Evolutionary conservation across 2,797 vertebrate species (phyloP).

Genomic region (Poeciliopsis paucimaculata): DNA sequence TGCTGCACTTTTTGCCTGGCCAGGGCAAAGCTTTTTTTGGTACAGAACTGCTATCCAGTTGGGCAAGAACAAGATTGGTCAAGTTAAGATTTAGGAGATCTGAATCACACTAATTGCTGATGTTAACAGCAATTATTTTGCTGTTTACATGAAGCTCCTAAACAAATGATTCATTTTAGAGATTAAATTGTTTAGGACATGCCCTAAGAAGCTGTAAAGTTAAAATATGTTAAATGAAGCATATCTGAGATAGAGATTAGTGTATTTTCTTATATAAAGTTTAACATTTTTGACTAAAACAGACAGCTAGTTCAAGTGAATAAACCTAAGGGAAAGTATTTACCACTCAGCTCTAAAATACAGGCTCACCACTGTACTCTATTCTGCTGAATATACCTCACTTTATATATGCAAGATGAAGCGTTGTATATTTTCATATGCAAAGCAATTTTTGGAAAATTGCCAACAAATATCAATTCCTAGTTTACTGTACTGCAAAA

Average conservation of each 20-base stretch:
- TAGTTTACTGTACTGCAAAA: no score
- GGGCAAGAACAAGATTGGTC: neutral
- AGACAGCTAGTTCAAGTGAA: no score
- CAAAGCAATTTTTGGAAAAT: no score
- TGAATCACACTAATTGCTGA: neutral
- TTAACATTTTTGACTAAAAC: no score
- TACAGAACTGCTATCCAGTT: neutral
- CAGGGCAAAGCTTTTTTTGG: neutral
- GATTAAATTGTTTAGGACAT: neutral
- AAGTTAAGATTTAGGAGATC: neutral
- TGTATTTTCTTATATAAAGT: neutral
- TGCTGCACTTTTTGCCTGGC: neutral
- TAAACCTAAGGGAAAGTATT: no score
- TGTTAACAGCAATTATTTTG: neutral
- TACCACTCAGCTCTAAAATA: no score
- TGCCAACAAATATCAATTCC: no score
- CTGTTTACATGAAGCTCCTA: neutral
- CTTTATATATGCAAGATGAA: no score
- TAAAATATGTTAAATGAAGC: neutral
- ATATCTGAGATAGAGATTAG: neutral
- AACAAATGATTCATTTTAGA: neutral
- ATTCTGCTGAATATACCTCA: no score
- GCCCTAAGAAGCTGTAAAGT: neutral
- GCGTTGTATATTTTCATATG: no score
- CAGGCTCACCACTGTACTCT: no score